phyloP scores from a whole-genome alignment of 2,113 vertebrate species.

The Conger conger region DNA sequence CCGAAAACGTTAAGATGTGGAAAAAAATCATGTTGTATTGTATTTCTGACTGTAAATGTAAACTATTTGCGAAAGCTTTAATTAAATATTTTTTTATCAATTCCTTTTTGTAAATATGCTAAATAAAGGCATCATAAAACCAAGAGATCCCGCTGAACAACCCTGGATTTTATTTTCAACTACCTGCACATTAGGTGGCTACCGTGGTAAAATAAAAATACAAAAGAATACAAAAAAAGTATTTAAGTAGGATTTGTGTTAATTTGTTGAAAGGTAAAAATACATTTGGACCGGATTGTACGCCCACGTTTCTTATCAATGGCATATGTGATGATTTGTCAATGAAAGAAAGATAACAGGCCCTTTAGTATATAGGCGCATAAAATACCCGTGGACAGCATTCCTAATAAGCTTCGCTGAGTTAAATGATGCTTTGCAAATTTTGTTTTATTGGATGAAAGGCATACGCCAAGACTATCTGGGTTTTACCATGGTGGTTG shows the following conservation, averaged over 20 bases:
- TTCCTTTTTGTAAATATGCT: conserved; percentile 56
- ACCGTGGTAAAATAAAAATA: no score
- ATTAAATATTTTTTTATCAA: conserved; percentile 68
- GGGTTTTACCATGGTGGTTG: background rate
- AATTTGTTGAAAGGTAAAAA: no score
- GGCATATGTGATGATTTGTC: no score
- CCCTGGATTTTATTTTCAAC: background rate
- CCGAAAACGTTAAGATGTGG: conserved; percentile 15
- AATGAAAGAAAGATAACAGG: no score
- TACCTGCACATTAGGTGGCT: background rate
- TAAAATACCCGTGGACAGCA: background rate
- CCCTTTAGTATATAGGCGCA: no score
- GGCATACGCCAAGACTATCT: background rate
- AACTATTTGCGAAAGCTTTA: conserved; percentile 41
- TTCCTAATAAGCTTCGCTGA: conserved; percentile 2
- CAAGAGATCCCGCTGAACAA: conserved; percentile 8
- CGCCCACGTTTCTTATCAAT: no score
- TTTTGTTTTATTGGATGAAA: conserved; percentile 6
- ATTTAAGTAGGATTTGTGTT: no score
- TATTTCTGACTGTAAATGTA: conserved; percentile 39
- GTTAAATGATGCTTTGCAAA: conserved; percentile 28
- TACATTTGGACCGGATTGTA: no score
- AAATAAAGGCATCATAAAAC: conserved; percentile 63
- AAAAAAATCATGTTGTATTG: conserved; percentile 14
- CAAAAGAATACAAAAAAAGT: no score